Conservation (phyloP, 2,113 vertebrate genomes). For the Sardina pilchardus region DNA sequence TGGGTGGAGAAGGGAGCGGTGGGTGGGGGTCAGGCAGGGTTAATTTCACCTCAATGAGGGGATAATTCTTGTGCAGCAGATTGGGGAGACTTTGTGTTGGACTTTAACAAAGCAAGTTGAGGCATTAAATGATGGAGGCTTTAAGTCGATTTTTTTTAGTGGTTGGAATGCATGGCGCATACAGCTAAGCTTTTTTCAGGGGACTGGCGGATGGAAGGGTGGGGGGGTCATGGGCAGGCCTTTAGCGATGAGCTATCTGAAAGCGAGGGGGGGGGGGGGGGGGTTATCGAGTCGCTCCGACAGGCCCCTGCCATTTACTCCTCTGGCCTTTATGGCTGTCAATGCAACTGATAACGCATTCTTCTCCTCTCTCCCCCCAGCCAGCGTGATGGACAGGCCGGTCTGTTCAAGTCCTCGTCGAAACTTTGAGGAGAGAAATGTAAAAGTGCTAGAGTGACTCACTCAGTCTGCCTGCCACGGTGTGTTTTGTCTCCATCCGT, state of each 20-base stretch:
- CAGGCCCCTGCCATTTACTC: not conserved
- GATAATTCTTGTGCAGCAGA: slow-evolving; percentile 52
- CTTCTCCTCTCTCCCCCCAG: not conserved
- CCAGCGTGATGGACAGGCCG: not conserved
- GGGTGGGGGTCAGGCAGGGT: slow-evolving; percentile 22
- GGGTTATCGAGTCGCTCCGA: not conserved
- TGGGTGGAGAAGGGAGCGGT: not conserved
- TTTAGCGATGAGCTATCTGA: not conserved
- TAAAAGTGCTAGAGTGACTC: slow-evolving; percentile 45
- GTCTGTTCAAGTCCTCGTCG: not conserved
- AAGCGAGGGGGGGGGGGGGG: not conserved
- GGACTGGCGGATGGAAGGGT: not conserved
- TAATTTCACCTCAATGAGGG: slow-evolving; percentile 56
- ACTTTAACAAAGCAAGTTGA: slow-evolving; percentile 34
- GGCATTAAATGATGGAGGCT: slow-evolving; percentile 34
- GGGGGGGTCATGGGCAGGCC: not conserved
- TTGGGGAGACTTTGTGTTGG: slow-evolving; percentile 39
- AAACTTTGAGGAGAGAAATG: not conserved
- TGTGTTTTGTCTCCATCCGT: slow-evolving; percentile 38
- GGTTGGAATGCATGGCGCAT: slow-evolving; percentile 36
- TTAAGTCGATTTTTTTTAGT: slow-evolving; percentile 31
- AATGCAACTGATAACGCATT: slow-evolving; percentile 1
- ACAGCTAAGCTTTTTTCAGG: not conserved
- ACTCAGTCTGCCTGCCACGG: slow-evolving; percentile 46
- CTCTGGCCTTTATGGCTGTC: slow-evolving; percentile 13